Evolutionary conservation across 2,797 vertebrate species (phyloP), one percentile per base, ranked within the genome.

Genomic region (Bradypodion ventrale): DNA sequence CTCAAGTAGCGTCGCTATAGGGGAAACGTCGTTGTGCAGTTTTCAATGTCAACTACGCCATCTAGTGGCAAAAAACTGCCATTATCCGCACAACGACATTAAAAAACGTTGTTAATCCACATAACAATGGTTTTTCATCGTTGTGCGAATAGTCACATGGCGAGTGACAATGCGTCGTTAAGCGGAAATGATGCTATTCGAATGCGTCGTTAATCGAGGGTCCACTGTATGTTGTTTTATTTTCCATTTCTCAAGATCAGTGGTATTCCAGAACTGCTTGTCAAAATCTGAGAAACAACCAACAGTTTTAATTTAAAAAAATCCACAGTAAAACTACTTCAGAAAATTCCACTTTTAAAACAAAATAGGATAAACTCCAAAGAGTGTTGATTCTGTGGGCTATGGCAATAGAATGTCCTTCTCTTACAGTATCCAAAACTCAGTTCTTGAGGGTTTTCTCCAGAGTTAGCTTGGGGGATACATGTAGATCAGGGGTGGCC

Each of bases 231-330:
- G 15, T 85, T 76, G 56, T n/a, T 49, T 46, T 12, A 27, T 49
- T 23, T 74, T 3, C 16, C 84, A 72, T 35, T 65, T 52, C 80
- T 83, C 60, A 44, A 6, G n/a, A 82, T 80, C 59, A 52, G 63
- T 46, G 29, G 56, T 78, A 86, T 16, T 75, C 23, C 73, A 75
- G 62, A 85, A 76, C 25, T 75, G 65, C 69, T 76, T 75, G 85
- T 37, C 1, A 82, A 88, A 89, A 86, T 12, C 60, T 75, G 68
- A 84, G 5, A 79, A 44, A 32, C 42, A 49, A 10, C 10, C 46
- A 46, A 75, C 52, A 79, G 78, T 75, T 7, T 21, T 19, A 68
- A 70, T 74, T 15, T 74, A 87, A 88, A 86, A 5, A 2, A 75
- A n/a, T n/a, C n/a, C 66, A 68, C 21, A 75, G 63, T 3, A 72